phyloP scores from a whole-genome alignment of 2,888 invertebrate species.

The Zygaena filipendulae region DNA sequence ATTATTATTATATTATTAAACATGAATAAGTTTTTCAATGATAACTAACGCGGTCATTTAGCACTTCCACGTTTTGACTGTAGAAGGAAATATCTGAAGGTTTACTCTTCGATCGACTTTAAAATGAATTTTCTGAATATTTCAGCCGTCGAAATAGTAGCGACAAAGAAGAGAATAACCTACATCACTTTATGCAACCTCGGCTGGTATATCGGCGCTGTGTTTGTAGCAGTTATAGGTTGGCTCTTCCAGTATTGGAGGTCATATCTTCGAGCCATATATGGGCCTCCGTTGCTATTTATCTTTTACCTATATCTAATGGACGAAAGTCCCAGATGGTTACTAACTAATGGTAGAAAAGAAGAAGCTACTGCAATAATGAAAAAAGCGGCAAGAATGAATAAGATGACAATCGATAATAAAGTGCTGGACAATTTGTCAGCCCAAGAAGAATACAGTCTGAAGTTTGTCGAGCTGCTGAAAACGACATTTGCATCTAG shows the following conservation, averaged over 20 bases:
- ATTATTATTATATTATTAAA: too few species aligned
- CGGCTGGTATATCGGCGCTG: slow-evolving; percentile 32
- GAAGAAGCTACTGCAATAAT: slow-evolving; percentile 73
- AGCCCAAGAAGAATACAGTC: slow-evolving; percentile 27
- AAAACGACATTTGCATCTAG: slow-evolving; percentile 39
- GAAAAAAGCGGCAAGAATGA: slow-evolving; percentile 65
- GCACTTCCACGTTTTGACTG: too few species aligned
- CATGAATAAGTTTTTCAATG: too few species aligned
- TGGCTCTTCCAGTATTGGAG: slow-evolving; percentile 74
- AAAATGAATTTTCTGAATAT: too few species aligned
- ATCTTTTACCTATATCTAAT: slow-evolving; percentile 73
- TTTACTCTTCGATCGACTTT: too few species aligned
- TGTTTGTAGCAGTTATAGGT: slow-evolving; percentile 28
- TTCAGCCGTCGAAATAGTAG: slow-evolving; percentile 45
- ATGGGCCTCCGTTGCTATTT: slow-evolving; percentile 75
- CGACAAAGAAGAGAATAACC: slow-evolving; percentile 35
- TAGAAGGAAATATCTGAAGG: too few species aligned
- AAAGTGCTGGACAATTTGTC: slow-evolving; percentile 29
- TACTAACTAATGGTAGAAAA: slow-evolving; percentile 74
- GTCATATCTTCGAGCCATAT: slow-evolving; percentile 71
- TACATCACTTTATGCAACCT: slow-evolving; percentile 30
- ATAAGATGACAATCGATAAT: slow-evolving; percentile 22
- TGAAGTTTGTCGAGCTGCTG: slow-evolving; percentile 26
- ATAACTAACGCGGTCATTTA: too few species aligned
- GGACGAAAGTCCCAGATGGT: slow-evolving; percentile 84